Conservation (phyloP, 2,113 vertebrate genomes). For the Murina feae region DNA sequence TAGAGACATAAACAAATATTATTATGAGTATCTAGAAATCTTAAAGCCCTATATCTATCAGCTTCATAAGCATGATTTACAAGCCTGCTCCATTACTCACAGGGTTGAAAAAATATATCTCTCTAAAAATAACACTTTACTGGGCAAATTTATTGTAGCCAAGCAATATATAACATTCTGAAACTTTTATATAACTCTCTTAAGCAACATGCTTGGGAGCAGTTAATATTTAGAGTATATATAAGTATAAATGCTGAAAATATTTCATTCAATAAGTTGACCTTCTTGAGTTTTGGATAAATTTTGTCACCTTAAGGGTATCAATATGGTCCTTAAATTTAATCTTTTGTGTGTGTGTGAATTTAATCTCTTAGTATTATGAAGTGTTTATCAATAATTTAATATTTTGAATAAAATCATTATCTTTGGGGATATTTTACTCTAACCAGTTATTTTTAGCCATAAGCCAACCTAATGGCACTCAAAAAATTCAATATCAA, state of each 20-base stretch:
- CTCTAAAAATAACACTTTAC: neutral
- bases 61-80: constrained; percentile 31
- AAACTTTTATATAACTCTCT: constrained; percentile 22
- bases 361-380: neutral
- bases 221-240: constrained; percentile 31
- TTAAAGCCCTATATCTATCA: neutral
- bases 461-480: neutral
- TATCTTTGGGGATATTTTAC: neutral
- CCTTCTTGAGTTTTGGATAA: constrained; percentile 20
- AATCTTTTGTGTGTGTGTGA: neutral
- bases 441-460: neutral
- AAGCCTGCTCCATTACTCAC: neutral
- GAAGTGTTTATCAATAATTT: neutral
- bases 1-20: constrained; percentile 5
- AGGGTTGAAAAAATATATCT: neutral
- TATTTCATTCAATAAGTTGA: neutral
- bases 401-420: constrained; percentile 15
- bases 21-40: neutral
- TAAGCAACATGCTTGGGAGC: constrained; percentile 3
- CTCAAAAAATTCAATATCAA: neutral
- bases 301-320: neutral
- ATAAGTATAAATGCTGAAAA: neutral
- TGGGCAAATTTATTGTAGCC: neutral
- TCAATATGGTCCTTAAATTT: neutral
- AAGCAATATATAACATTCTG: constrained; percentile 26